Evolutionary conservation across 2,113 vertebrate species (phyloP).

Genomic region (Puma concolor): DNA sequence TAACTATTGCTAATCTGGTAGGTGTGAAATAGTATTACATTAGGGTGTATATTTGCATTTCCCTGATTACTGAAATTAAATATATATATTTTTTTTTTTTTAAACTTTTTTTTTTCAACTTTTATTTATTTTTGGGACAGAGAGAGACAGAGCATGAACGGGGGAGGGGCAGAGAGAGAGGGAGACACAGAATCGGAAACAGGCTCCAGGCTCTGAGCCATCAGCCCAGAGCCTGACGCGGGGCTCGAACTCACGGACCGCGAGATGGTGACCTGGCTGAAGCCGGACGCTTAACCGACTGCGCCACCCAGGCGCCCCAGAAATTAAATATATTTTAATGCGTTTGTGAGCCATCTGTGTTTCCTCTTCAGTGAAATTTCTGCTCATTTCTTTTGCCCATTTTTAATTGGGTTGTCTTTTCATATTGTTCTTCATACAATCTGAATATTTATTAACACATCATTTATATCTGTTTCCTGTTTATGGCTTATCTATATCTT

Average conservation of each 20-base stretch:
- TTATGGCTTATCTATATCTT: background rate
- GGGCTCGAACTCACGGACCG: too few species aligned
- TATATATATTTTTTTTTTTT: too few species aligned
- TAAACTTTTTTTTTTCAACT: too few species aligned
- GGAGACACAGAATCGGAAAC: too few species aligned
- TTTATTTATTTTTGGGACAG: too few species aligned
- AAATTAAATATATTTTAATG: background rate
- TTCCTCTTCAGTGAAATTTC: background rate
- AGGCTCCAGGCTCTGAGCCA: too few species aligned
- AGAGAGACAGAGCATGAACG: too few species aligned
- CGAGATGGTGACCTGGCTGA: too few species aligned
- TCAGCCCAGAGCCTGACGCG: too few species aligned
- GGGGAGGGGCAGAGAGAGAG: too few species aligned
- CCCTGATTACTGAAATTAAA: background rate
- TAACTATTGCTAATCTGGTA: background rate
- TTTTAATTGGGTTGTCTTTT: constrained; percentile 7
- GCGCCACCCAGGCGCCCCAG: too few species aligned
- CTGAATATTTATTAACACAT: background rate
- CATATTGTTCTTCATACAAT: background rate
- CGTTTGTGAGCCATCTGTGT: background rate
- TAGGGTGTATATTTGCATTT: background rate
- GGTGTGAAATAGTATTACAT: background rate
- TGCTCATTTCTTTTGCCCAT: background rate
- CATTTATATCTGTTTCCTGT: background rate
- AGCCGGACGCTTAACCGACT: too few species aligned